phyloP scores from a whole-genome alignment of 1,140 invertebrate species.

The Mactra quadrangularis region DNA sequence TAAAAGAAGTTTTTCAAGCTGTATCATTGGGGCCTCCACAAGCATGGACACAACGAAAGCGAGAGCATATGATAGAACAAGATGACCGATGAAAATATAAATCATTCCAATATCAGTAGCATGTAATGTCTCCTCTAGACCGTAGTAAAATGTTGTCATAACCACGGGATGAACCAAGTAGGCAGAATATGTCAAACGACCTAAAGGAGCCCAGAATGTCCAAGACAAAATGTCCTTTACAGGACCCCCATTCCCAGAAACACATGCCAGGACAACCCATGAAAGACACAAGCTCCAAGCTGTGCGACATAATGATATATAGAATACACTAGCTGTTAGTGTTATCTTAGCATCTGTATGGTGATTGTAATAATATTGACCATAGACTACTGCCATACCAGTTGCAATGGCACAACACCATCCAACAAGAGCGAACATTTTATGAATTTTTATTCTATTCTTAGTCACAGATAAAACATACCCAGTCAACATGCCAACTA shows the following conservation, averaged over 20 bases:
- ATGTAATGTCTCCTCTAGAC: slow-evolving; percentile 11
- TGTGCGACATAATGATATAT: slow-evolving; percentile 24
- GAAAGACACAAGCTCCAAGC: slow-evolving; percentile 26
- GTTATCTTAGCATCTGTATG: slow-evolving; percentile 12
- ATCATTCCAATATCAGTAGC: slow-evolving; percentile 47
- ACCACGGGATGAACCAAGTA: slow-evolving; percentile 89
- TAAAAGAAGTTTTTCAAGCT: slow-evolving; percentile 49
- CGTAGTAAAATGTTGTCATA: slow-evolving; percentile 63
- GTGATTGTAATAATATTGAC: slow-evolving; percentile 40
- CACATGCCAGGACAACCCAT: slow-evolving; percentile 51
- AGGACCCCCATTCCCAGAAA: slow-evolving; percentile 82
- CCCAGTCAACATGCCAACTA: slow-evolving; percentile 45
- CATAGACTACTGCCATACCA: slow-evolving; percentile 35
- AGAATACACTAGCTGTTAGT: slow-evolving; percentile 13
- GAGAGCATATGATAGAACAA: slow-evolving; percentile 31
- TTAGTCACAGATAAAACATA: slow-evolving; percentile 28
- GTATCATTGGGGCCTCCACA: slow-evolving; percentile 59
- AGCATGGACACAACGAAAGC: slow-evolving; percentile 55
- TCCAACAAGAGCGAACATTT: not conserved
- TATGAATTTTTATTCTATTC: slow-evolving; percentile 14
- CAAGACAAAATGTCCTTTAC: slow-evolving; percentile 90
- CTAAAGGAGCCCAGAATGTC: slow-evolving; percentile 91
- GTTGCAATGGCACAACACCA: slow-evolving; percentile 45
- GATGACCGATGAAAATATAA: slow-evolving; percentile 21
- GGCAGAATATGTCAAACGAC: slow-evolving; percentile 79